These are phyloP conservation scores for Lamprologus tigripictilis DNA, from an alignment of 2,113 vertebrate genomes.

Conservation along the genomic window DNA sequence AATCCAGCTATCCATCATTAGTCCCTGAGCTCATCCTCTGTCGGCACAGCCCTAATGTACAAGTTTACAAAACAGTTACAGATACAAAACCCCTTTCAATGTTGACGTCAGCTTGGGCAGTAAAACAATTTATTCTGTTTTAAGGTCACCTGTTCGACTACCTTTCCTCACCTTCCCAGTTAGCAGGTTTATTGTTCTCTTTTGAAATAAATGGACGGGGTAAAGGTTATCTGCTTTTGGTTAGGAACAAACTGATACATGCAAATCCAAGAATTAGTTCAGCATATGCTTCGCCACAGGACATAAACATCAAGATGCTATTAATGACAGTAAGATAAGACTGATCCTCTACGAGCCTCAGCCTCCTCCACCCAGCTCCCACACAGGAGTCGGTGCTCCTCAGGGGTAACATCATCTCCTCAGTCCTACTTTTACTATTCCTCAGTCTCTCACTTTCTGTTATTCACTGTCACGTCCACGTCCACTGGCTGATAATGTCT, in stretches of 20 bases:
- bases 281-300: not conserved
- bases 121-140: not conserved
- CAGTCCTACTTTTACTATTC: not conserved
- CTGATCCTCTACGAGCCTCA: conserved; percentile 55
- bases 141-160: not conserved
- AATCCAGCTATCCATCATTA: not conserved
- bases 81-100: not conserved
- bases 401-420: conserved; percentile 3
- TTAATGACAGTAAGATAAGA: conserved; percentile 63
- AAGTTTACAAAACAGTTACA: not conserved
- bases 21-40: not conserved
- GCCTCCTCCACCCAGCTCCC: not conserved
- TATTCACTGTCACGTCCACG: not conserved
- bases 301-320: conserved; percentile 64
- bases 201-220: not conserved
- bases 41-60: not conserved
- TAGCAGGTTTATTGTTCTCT: not conserved
- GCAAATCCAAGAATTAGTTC: not conserved
- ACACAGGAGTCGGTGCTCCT: conserved; percentile 1
- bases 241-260: not conserved
- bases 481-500: not conserved
- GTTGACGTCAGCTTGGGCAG: not conserved
- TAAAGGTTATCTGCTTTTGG: not conserved
- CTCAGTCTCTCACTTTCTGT: not conserved
- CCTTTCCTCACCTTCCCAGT: not conserved